These are phyloP conservation scores for Bellardia bayeri DNA, from an alignment of 2,888 invertebrate genomes.

Conservation along the genomic window DNA sequence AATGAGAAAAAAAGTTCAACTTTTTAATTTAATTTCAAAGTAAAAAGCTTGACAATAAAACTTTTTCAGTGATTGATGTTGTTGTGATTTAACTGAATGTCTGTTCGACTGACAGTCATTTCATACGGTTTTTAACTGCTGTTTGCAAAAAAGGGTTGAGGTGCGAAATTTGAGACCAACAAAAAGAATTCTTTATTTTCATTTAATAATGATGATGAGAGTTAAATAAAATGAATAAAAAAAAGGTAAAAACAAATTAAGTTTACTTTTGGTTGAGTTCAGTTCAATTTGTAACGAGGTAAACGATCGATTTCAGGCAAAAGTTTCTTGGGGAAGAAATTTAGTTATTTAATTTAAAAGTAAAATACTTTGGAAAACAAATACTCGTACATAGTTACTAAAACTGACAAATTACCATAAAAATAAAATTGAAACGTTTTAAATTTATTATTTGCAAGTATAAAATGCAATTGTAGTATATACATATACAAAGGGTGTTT, in stretches of 20 bases:
- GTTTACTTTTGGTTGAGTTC: neutral
- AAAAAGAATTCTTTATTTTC: neutral
- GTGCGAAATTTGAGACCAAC: constrained; percentile 3
- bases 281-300: constrained; percentile 2
- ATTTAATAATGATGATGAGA: constrained; percentile 1
- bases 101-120: neutral
- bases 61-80: constrained; percentile 46
- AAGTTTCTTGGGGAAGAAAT: neutral
- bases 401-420: too few species aligned
- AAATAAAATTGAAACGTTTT: too few species aligned
- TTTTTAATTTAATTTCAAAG: constrained; percentile 63
- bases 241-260: neutral
- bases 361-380: too few species aligned
- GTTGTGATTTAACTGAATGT: neutral
- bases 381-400: too few species aligned
- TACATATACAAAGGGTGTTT: too few species aligned
- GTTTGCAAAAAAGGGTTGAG: neutral
- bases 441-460: too few species aligned
- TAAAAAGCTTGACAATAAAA: constrained; percentile 48
- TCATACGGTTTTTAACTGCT: neutral
- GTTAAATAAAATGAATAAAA: neutral
- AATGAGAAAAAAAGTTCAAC: constrained; percentile 43
- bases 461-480: too few species aligned
- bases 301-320: constrained; percentile 11
- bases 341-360: too few species aligned